phyloP scores from a whole-genome alignment of 2,113 vertebrate species.

The Marmota flaviventris region DNA sequence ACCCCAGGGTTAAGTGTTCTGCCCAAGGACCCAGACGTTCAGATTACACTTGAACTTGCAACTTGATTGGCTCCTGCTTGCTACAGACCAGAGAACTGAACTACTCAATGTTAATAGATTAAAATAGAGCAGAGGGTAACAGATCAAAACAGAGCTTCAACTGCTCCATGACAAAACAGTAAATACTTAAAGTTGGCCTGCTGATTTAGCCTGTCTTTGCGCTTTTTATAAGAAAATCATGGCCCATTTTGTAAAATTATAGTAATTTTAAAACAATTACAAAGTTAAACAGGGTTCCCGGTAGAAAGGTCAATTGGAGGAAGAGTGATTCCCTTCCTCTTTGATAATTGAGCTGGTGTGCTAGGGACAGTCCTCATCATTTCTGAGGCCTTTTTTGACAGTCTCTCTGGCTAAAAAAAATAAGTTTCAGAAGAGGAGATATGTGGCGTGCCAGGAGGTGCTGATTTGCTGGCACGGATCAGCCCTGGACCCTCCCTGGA shows the following conservation, averaged over 20 bases:
- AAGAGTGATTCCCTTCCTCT: neutral
- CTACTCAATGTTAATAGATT: neutral
- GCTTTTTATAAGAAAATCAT: slow-evolving; percentile 26
- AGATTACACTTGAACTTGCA: slow-evolving; percentile 19
- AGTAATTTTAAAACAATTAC: slow-evolving; percentile 68
- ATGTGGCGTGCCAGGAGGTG: too few species aligned
- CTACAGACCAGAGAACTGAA: neutral
- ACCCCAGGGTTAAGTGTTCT: neutral
- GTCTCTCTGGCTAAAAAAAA: neutral
- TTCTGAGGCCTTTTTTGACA: neutral
- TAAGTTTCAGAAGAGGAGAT: neutral
- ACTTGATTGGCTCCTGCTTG: neutral
- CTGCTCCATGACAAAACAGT: neutral
- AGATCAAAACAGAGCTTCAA: neutral
- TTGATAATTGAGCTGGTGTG: neutral
- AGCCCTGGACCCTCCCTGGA: neutral
- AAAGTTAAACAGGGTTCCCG: slow-evolving; percentile 39
- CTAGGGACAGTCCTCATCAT: neutral
- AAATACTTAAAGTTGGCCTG: slow-evolving; percentile 43
- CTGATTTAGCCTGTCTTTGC: neutral
- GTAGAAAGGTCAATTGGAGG: slow-evolving; percentile 54
- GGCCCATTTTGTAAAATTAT: slow-evolving; percentile 52
- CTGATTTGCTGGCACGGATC: neutral
- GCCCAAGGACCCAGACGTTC: neutral
- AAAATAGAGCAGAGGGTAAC: neutral